These are phyloP conservation scores for Perccottus glenii DNA, from an alignment of 2,113 vertebrate species.

Conservation along the genomic window DNA sequence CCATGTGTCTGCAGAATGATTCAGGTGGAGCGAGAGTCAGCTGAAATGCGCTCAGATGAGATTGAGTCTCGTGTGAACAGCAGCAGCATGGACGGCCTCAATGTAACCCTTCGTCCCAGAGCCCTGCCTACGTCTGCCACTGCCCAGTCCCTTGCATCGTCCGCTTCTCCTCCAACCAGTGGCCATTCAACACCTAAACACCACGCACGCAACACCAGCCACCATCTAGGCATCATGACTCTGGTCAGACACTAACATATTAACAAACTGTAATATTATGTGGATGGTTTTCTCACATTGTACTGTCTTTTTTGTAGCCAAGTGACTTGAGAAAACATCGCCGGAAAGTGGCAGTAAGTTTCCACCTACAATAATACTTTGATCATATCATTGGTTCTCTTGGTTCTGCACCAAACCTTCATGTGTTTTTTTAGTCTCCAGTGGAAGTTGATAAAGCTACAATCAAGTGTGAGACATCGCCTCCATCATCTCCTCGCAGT, in stretches of 20 bases:
- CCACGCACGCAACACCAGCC: conserved; percentile 85
- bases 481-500: conserved; percentile 91
- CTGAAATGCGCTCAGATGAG: conserved; percentile 90
- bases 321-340: conserved; percentile 97
- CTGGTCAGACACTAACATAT: conserved; percentile 81
- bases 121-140: conserved; percentile 93
- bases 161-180: conserved; percentile 87
- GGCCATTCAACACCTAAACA: conserved; percentile 92
- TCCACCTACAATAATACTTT: not conserved
- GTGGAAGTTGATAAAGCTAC: conserved; percentile 96
- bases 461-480: conserved; percentile 97
- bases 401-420: not conserved
- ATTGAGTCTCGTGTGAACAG: conserved; percentile 92
- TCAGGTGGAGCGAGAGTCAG: conserved; percentile 95
- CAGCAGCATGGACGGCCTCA: conserved; percentile 93
- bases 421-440: conserved; percentile 82
- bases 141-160: conserved; percentile 90
- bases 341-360: conserved; percentile 93
- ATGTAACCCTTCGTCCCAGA: conserved; percentile 88
- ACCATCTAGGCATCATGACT: conserved; percentile 96
- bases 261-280: not conserved
- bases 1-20: conserved; percentile 86
- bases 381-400: not conserved
- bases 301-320: conserved; percentile 80
- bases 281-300: not conserved